phyloP scores from a whole-genome alignment of 2,113 vertebrate genomes.

The Cinclus mexicanus region DNA sequence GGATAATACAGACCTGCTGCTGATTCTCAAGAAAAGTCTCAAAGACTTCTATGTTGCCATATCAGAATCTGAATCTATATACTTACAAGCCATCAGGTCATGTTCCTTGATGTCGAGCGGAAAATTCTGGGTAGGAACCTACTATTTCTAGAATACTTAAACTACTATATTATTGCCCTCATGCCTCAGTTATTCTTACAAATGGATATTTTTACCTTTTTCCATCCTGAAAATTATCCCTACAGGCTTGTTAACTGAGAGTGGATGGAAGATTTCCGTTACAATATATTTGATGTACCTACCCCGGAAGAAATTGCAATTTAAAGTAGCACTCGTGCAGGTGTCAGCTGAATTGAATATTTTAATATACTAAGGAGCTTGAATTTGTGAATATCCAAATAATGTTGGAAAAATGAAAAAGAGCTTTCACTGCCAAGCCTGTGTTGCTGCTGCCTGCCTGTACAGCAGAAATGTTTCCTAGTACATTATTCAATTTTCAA shows the following conservation, averaged over 20 bases:
- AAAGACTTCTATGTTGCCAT: not conserved
- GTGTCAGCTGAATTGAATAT: not conserved
- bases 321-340: not conserved
- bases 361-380: not conserved
- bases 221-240: constrained; percentile 37
- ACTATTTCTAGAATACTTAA: not conserved
- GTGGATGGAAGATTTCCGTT: constrained; percentile 7
- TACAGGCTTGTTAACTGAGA: constrained; percentile 4
- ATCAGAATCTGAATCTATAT: not conserved
- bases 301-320: not conserved
- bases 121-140: not conserved
- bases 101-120: not conserved
- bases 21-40: not conserved
- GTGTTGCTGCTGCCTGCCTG: not conserved
- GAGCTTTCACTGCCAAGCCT: not conserved
- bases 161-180: not conserved
- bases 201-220: constrained; percentile 11
- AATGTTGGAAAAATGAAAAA: not conserved
- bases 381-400: not conserved
- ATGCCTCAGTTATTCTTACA: not conserved
- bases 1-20: not conserved
- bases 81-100: not conserved
- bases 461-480: not conserved
- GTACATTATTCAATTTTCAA: not conserved
- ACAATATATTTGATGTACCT: not conserved